phyloP scores from a whole-genome alignment of 2,888 invertebrate genomes.

The Linhomoeus sp. region DNA sequence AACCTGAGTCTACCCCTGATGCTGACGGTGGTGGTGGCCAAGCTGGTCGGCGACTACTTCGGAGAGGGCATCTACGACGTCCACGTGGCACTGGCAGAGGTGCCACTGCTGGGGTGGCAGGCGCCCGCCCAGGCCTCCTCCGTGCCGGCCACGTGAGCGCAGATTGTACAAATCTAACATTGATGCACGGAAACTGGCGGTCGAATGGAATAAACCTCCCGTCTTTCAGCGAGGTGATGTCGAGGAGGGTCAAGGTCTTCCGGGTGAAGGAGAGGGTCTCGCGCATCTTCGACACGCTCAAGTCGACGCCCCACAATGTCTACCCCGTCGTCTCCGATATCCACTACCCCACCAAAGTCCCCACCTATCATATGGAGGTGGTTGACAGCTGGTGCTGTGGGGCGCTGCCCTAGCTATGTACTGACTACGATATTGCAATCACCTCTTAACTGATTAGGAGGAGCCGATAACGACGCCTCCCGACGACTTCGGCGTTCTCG shows the following conservation, averaged over 20 bases:
- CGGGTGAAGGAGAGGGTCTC: slow-evolving; percentile 66
- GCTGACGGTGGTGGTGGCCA: slow-evolving; percentile 70
- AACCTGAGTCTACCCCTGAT: slow-evolving; percentile 83
- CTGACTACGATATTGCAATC: no score
- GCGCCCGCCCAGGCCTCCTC: slow-evolving; percentile 61
- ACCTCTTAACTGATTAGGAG: no score
- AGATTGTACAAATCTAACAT: no score
- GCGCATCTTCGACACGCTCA: slow-evolving; percentile 57
- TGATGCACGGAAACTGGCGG: no score
- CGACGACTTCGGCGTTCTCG: slow-evolving; percentile 59
- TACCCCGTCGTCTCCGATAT: slow-evolving; percentile 46
- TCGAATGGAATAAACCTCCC: no score
- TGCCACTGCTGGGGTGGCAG: slow-evolving; percentile 72
- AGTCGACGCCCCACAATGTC: slow-evolving; percentile 64
- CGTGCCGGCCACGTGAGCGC: slow-evolving; percentile 55
- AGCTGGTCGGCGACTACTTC: slow-evolving; percentile 90
- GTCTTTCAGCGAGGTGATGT: slow-evolving; percentile 51
- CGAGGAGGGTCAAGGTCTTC: slow-evolving; percentile 64
- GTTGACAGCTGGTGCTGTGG: no score
- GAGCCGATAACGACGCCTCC: no score
- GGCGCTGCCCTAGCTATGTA: no score
- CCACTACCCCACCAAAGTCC: no score
- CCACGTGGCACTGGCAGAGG: slow-evolving; percentile 64
- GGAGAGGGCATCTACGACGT: slow-evolving; percentile 93
- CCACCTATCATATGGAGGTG: no score